Conservation (phyloP, 1,140 invertebrate genomes). For the Pseudomyrmex concolor region DNA sequence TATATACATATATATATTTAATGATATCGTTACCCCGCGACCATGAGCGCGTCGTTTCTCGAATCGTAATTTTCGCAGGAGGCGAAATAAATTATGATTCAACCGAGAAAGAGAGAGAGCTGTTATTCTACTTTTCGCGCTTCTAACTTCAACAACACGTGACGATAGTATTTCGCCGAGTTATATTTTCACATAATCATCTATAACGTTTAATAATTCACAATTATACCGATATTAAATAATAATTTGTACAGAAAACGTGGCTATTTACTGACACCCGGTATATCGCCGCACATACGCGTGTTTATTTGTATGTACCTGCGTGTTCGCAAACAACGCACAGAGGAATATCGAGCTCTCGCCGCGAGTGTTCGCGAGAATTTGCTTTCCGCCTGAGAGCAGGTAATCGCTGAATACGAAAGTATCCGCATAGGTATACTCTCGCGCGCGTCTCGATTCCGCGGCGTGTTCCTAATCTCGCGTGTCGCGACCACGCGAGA, state of each 20-base stretch:
- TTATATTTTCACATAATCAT: background rate
- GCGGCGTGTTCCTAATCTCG: slow-evolving; percentile 27
- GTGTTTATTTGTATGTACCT: background rate
- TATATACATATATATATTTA: slow-evolving; percentile 19
- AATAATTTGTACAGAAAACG: background rate
- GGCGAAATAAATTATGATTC: background rate
- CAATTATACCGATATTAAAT: background rate
- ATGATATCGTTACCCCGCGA: background rate
- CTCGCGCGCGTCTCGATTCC: background rate
- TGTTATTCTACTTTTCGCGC: background rate
- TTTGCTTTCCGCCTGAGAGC: slow-evolving; percentile 51
- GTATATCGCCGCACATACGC: background rate
- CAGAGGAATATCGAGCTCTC: slow-evolving; percentile 42
- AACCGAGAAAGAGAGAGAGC: too few relatives aligned
- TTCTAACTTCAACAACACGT: background rate
- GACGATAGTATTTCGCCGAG: background rate
- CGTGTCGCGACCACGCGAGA: slow-evolving; percentile 16
- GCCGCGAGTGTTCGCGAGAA: slow-evolving; percentile 28
- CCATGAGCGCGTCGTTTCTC: slow-evolving; percentile 13
- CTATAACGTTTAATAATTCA: background rate
- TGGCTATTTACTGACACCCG: background rate
- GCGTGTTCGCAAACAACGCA: slow-evolving; percentile 38
- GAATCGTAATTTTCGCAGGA: background rate
- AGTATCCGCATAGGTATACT: slow-evolving; percentile 34
- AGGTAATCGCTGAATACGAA: slow-evolving; percentile 54